Base-by-base conservation (phyloP, 2,797 vertebrate genomes). In the Gadopsis marmoratus region DNA sequence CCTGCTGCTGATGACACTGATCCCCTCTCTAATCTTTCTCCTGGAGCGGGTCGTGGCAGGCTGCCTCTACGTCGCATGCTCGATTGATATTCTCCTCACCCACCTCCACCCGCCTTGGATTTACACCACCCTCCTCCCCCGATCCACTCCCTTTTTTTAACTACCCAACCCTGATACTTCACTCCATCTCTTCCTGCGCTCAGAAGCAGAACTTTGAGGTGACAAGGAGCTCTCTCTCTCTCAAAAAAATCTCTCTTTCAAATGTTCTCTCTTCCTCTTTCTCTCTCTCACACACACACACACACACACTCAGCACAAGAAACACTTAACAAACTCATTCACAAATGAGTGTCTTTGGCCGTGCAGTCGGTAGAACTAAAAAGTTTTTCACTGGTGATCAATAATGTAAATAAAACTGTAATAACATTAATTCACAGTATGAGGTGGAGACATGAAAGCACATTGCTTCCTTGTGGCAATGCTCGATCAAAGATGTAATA, bases 11-110 rank as follows among this genome's bases (percentile, higher is more conserved):
- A 94, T 95, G 95, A 95, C 92, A 95, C 93, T 93, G 93, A 94
- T 93, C 95, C 90, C 90, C 91, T 91, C 92, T 94, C 93, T 95
- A 95, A 95, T 95, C 94, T 95, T 93, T 95, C 93, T 93, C 91
- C 91, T 90, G 86, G 89, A 93, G 91, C 89, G 66, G 88, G 81
- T 87, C 86, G 68, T 91, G 89, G 92, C 91, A 91, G 90, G 89
- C 86, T 89, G 89, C 85, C 87, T 91, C 91, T 81, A 73, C 84
- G 35, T 88, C 74, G 79, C 90, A 91, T 88, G 89, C 88, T 91
- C 92, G 81, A 95, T 94, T 95, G 92, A 95, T 94, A 94, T 94
- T 93, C 94, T 88, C 90, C 88, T 91, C 91, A 91, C 87, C 90
- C 78, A 45, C 50, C 91, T 70, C 80, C 79, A 74, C 82, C 79